Conservation (phyloP, 2,113 vertebrate species). For the Chionodraco myersi region DNA sequence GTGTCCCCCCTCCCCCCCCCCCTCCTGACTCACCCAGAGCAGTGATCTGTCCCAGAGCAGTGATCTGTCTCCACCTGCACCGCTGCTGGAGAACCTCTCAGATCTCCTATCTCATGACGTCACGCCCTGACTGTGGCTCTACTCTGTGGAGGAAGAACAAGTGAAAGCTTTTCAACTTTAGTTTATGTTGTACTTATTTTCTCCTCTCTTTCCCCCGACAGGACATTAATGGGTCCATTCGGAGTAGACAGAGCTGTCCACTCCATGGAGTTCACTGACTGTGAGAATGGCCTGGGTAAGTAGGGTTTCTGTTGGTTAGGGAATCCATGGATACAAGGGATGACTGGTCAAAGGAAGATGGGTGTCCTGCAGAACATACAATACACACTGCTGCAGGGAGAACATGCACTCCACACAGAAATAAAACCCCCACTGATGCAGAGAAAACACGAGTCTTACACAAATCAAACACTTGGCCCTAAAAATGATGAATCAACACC, state of each 20-base stretch:
- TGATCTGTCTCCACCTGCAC: too few relatives aligned
- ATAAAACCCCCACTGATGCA: background rate
- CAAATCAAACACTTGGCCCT: too few relatives aligned
- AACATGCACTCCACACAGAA: background rate
- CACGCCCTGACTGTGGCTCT: background rate
- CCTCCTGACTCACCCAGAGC: too few relatives aligned
- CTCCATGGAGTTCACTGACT: slow-evolving; percentile 90
- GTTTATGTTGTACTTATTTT: background rate
- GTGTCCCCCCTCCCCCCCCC: too few relatives aligned
- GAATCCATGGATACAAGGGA: background rate
- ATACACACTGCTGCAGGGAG: background rate
- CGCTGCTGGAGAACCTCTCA: background rate
- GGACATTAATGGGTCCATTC: slow-evolving; percentile 93
- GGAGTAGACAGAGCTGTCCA: slow-evolving; percentile 88
- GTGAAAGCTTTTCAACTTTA: background rate
- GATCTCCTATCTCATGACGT: background rate
- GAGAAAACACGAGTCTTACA: too few relatives aligned
- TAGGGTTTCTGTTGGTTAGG: background rate
- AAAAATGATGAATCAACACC: too few relatives aligned
- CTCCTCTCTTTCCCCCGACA: slow-evolving; percentile 58
- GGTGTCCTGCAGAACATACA: background rate
- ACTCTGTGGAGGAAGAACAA: background rate
- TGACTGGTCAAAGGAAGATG: background rate
- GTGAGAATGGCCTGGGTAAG: slow-evolving; percentile 91
- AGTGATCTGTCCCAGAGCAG: too few relatives aligned